These are phyloP conservation scores for Cercopithecus hamlyni DNA, from an alignment of 2,797 vertebrate species.

Conservation along the genomic window DNA sequence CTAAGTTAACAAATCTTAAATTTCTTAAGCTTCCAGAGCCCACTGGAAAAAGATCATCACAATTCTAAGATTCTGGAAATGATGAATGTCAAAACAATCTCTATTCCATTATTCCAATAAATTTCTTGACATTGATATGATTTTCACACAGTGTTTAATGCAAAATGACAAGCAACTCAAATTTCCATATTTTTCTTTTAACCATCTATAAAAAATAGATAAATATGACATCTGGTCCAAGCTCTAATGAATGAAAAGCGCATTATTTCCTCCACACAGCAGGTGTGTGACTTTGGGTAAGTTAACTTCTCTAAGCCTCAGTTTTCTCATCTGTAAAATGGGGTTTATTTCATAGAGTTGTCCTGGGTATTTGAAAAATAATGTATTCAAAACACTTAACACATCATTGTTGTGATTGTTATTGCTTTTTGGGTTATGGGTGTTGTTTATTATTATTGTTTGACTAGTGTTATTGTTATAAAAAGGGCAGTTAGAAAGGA, in stretches of 20 bases:
- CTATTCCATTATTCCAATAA: neutral
- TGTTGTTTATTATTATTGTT: neutral
- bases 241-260: neutral
- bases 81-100: neutral
- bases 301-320: neutral
- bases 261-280: neutral
- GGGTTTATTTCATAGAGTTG: neutral
- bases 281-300: neutral
- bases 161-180: constrained; percentile 7
- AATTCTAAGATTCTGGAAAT: neutral
- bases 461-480: neutral
- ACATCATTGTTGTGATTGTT: neutral
- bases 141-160: neutral
- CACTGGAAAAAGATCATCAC: neutral
- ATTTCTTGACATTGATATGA: neutral
- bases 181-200: constrained; percentile 34
- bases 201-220: neutral
- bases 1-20: constrained; percentile 10
- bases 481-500: constrained; percentile 1
- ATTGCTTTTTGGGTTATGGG: neutral
- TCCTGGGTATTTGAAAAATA: neutral
- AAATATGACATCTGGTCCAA: neutral
- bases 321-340: neutral
- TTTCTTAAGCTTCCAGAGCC: neutral
- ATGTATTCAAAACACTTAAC: neutral